Base-by-base conservation (phyloP, 2,888 invertebrate genomes). In the Hydraecia micacea region DNA sequence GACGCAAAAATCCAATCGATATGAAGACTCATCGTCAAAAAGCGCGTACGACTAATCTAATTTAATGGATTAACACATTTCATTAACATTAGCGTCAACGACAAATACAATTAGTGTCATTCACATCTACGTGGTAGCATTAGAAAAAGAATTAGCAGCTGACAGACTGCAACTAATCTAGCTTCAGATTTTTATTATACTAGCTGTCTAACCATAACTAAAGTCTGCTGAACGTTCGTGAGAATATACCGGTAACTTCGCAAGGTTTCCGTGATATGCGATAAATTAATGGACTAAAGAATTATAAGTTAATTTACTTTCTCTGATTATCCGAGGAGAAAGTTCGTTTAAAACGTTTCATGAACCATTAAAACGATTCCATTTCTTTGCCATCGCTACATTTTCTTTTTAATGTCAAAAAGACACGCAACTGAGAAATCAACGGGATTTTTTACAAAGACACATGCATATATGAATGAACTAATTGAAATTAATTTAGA, bases 301-400 rank as follows among this genome's bases (percentile, higher is more conserved):
- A 84, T 88, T 84, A 79, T 62, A 67, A 80, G 70, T 66, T 68
- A 77, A 77, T 79, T 68, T 73, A 80, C 86, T 87, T 87, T 89
- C 89, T 68, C 67, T 49, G 25, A 79, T 70, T 75, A 74, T 49
- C n/a, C 52, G 8, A 62, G 11, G 70, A 79, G 77, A 88, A 81
- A 88, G 79, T 78, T 46, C n/a, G 36, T 80, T 75, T 67, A 46
- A 32, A 80, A 73, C 39, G 74, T 73, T 75, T 81, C 75, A 79
- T 73, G 75, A 79, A 70, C 66, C 62, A 69, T 81, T 75, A 71
- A 76, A 80, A 42, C 62, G 15, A 42, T 74, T 76, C 55, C 13
- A 65, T 63, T 71, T 76, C 42, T 75, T 68, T 49, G 36, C 58
- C 65, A 66, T 77, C 52, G 39, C 42, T 62, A 67, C 28, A 76